A percentile compares a stretch with the other conserved stretches of the same genome.
These are phyloP conservation scores for Clarias macrocephalus DNA, from an alignment of 2,113 vertebrate species.

Conservation along the genomic window DNA sequence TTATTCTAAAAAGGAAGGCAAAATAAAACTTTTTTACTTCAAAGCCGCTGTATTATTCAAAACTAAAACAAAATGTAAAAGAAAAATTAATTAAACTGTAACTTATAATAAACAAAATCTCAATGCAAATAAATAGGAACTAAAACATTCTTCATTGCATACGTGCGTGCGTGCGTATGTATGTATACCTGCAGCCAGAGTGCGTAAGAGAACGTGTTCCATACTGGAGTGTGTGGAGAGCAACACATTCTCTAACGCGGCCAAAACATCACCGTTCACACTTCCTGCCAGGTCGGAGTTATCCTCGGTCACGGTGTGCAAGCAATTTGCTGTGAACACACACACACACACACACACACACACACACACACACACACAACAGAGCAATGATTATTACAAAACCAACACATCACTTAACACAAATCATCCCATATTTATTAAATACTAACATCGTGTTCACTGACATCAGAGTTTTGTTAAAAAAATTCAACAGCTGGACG, in stretches of 20 bases:
- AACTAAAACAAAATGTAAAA: background rate
- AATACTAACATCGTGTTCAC: background rate
- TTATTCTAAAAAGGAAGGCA: background rate
- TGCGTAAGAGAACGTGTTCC: constrained; percentile 83
- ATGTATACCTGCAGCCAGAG: constrained; percentile 82
- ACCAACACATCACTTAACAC: too few species aligned
- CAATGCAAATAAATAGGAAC: background rate
- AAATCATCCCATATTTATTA: background rate
- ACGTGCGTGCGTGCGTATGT: background rate
- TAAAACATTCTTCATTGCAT: background rate
- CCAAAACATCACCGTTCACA: constrained; percentile 70
- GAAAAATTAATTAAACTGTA: background rate
- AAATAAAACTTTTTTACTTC: background rate
- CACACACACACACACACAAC: background rate
- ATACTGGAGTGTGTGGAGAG: constrained; percentile 74
- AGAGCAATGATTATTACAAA: background rate
- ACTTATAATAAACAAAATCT: background rate
- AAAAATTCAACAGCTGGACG: background rate
- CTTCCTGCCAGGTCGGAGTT: constrained; percentile 86
- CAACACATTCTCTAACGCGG: constrained; percentile 79
- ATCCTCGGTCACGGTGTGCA: constrained; percentile 94
- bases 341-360: constrained; percentile 43
- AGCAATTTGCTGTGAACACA: constrained; percentile 82
- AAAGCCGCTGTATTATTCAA: background rate
- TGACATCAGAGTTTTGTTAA: background rate